Conservation (phyloP, 92 coral and sea anemone genomes). For the Desmophyllum pertusum region DNA sequence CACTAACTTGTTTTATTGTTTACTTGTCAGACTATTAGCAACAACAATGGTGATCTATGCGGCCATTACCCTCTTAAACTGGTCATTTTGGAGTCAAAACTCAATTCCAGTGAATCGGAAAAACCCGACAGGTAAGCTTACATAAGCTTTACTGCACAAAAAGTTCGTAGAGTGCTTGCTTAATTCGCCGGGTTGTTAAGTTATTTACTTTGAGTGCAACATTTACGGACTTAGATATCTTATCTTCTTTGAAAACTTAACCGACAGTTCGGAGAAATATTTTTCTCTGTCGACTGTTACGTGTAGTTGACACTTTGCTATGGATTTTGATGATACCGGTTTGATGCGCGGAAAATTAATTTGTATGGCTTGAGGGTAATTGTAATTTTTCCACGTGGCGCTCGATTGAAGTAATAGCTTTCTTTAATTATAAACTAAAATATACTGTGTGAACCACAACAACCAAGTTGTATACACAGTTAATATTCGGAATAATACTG, state of each 20-base stretch:
- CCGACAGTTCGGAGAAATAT: not conserved
- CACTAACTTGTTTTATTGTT: constrained; percentile 1
- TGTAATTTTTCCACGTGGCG: not conserved
- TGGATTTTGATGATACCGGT: too few relatives aligned
- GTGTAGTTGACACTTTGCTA: too few relatives aligned
- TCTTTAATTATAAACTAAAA: not conserved
- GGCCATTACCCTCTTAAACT: constrained; percentile 94
- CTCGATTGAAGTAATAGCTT: not conserved
- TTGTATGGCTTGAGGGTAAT: not conserved
- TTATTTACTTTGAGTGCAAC: not conserved
- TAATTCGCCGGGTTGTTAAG: not conserved
- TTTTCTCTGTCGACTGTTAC: too few relatives aligned
- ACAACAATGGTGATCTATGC: constrained; percentile 89
- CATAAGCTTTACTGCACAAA: not conserved
- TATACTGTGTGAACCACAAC: not conserved
- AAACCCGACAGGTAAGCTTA: constrained; percentile 34
- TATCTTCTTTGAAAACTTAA: not conserved
- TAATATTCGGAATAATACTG: too few relatives aligned
- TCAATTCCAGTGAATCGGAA: constrained; percentile 38
- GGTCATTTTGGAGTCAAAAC: constrained; percentile 80
- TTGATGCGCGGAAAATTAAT: too few relatives aligned
- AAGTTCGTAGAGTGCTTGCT: not conserved
- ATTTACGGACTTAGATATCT: not conserved
- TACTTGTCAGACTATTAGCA: constrained; percentile 67
- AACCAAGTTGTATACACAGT: not conserved